Percentiles rank a stretch among this genome's conserved stretches.
Evolutionary conservation across 2,888 invertebrate species (phyloP).

Genomic region (Ennomos quercinarius): DNA sequence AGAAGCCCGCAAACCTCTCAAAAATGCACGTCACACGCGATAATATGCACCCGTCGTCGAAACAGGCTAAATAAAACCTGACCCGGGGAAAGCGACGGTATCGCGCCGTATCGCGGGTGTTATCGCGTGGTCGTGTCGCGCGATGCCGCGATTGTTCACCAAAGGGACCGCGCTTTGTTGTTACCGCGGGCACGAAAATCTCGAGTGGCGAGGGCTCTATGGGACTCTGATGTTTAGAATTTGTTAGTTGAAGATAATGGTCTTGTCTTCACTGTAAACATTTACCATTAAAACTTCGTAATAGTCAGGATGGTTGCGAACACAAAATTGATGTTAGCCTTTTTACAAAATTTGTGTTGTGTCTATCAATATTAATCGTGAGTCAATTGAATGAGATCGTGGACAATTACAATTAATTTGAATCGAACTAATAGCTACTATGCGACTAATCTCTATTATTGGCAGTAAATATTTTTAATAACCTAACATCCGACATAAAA

Average conservation of each 20-base stretch:
- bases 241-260: conserved; percentile 18
- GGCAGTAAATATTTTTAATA: too few relatives aligned
- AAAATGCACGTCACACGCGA: conserved; percentile 44
- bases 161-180: conserved; percentile 69
- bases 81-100: conserved; percentile 51
- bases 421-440: too few relatives aligned
- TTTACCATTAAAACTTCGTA: too few relatives aligned
- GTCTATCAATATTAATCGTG: too few relatives aligned
- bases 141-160: conserved; percentile 60
- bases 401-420: too few relatives aligned
- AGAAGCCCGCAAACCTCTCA: conserved; percentile 11
- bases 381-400: too few relatives aligned
- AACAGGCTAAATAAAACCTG: not conserved
- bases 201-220: conserved; percentile 15
- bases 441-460: too few relatives aligned
- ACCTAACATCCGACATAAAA: too few relatives aligned
- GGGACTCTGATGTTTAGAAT: conserved; percentile 27
- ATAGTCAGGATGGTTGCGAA: too few relatives aligned
- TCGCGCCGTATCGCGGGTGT: conserved; percentile 41
- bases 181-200: conserved; percentile 49
- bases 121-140: conserved; percentile 54
- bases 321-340: too few relatives aligned
- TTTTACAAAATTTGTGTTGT: too few relatives aligned
- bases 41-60: conserved; percentile 52
- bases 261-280: not conserved